Conservation (phyloP, 2,888 invertebrate genomes). For the Chrysomela aeneicollis region DNA sequence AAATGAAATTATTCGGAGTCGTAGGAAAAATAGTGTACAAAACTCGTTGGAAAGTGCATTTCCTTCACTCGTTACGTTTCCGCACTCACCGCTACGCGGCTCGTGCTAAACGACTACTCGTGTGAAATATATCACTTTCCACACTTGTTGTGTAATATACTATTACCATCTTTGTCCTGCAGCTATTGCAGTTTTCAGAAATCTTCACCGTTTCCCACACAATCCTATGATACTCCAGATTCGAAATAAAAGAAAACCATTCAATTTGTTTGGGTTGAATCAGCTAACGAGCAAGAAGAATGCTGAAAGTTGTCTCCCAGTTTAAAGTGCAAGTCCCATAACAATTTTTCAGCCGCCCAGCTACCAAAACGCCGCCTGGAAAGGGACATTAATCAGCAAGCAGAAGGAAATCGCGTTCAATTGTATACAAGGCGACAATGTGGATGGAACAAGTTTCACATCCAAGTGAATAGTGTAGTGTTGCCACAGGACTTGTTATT, state of each 20-base stretch:
- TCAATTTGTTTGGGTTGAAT: background rate
- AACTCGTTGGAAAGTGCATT: too few species aligned
- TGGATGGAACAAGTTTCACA: slow-evolving; percentile 42
- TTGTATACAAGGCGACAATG: slow-evolving; percentile 43
- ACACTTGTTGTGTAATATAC: too few species aligned
- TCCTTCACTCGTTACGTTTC: too few species aligned
- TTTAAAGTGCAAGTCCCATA: slow-evolving; percentile 5
- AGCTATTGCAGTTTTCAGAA: too few species aligned
- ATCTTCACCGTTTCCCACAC: background rate
- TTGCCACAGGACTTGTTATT: too few species aligned
- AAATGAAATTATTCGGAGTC: too few species aligned
- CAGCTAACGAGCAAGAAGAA: background rate
- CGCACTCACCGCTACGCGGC: too few species aligned
- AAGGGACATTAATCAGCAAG: slow-evolving; percentile 40
- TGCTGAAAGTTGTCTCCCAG: background rate
- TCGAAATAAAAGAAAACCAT: background rate
- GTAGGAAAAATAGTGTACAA: too few species aligned
- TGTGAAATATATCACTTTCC: too few species aligned
- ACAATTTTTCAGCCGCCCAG: slow-evolving; percentile 13
- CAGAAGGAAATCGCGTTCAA: slow-evolving; percentile 35
- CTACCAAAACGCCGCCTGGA: slow-evolving; percentile 28
- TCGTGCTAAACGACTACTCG: too few species aligned
- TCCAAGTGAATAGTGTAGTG: too few species aligned
- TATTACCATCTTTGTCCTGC: too few species aligned
- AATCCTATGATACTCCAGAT: background rate